Conservation (phyloP, 1,140 invertebrate genomes). For the Wasmannia auropunctata region DNA sequence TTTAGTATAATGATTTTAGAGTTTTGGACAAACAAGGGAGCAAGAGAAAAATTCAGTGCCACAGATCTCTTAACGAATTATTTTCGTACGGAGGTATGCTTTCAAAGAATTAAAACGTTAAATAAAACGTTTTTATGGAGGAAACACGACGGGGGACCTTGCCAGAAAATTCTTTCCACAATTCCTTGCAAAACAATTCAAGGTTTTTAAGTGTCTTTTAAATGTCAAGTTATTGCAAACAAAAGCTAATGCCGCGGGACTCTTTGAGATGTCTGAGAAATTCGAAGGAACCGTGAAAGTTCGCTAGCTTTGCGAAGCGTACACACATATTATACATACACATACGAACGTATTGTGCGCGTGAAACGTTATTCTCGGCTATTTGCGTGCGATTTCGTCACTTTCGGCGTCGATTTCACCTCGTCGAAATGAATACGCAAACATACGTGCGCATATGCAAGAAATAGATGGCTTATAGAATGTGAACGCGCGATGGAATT, state of each 20-base stretch:
- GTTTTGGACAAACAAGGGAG: background rate
- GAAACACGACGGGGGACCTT: background rate
- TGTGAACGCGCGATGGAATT: background rate
- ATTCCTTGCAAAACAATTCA: background rate
- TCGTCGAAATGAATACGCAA: background rate
- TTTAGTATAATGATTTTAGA: background rate
- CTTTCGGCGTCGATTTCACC: slow-evolving; percentile 2
- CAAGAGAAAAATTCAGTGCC: background rate
- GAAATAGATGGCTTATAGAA: background rate
- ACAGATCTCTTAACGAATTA: background rate
- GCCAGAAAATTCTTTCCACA: background rate
- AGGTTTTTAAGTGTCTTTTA: background rate
- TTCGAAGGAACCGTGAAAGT: background rate
- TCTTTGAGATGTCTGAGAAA: background rate
- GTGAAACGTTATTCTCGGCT: background rate
- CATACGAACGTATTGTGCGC: background rate
- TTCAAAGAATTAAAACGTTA: slow-evolving; percentile 4
- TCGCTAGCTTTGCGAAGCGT: background rate
- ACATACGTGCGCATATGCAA: background rate
- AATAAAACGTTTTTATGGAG: background rate
- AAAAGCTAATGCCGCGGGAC: background rate
- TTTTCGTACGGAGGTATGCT: background rate
- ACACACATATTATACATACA: background rate
- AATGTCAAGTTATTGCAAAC: background rate
- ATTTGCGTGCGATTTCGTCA: slow-evolving; percentile 26